Conservation (phyloP, 2,888 invertebrate species). For the Bugula neritina region DNA sequence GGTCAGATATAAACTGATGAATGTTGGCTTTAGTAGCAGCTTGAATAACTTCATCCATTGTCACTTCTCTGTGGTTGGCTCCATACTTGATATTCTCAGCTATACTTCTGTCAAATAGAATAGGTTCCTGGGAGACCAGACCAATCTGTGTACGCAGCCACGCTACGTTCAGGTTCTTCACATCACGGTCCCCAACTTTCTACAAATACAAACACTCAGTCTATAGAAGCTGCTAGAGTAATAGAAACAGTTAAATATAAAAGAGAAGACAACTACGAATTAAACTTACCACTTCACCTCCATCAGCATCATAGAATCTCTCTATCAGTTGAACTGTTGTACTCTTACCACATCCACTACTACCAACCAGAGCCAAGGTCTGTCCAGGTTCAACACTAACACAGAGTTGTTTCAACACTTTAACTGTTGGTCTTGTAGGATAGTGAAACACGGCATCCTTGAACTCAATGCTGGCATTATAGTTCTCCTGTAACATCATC, state of each 20-base stretch:
- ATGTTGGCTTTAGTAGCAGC: slow-evolving; percentile 73
- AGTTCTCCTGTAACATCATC: slow-evolving; percentile 7
- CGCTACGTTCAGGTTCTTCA: slow-evolving; percentile 64
- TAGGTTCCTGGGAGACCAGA: slow-evolving; percentile 87
- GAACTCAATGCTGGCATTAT: slow-evolving; percentile 37
- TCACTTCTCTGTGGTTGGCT: slow-evolving; percentile 65
- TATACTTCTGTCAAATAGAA: slow-evolving; percentile 80
- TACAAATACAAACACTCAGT: slow-evolving; percentile 11
- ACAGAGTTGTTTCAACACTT: slow-evolving; percentile 48
- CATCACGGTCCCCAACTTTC: slow-evolving; percentile 54
- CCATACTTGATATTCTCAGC: slow-evolving; percentile 88
- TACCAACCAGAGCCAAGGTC: slow-evolving; percentile 49
- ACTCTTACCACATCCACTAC: slow-evolving; percentile 51
- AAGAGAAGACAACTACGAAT: background rate
- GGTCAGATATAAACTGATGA: slow-evolving; percentile 70
- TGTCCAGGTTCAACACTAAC: slow-evolving; percentile 51
- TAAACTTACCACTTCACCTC: slow-evolving; percentile 39
- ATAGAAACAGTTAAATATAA: background rate
- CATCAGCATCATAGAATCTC: slow-evolving; percentile 49
- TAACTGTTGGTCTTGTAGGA: slow-evolving; percentile 44
- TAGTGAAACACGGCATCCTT: slow-evolving; percentile 39
- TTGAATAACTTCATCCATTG: slow-evolving; percentile 66
- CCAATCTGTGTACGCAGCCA: slow-evolving; percentile 73
- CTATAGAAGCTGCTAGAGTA: too few relatives aligned
- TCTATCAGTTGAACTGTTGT: slow-evolving; percentile 49